Conservation (phyloP, 2,797 vertebrate genomes). For the Cossypha niveicapilla region DNA sequence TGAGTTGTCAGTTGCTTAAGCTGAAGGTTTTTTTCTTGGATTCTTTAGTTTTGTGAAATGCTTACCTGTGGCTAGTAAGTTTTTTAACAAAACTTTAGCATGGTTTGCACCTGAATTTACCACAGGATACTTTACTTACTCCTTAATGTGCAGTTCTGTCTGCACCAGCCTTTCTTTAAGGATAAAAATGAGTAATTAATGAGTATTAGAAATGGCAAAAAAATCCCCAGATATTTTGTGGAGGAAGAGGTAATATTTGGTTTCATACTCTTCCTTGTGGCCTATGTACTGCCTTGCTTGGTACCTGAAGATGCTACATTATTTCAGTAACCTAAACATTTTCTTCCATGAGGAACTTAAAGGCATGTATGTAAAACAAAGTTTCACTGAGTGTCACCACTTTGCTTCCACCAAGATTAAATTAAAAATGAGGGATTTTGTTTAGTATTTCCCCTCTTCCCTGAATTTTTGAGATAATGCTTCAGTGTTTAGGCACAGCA, state of each 20-base stretch:
- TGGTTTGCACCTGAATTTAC: not conserved
- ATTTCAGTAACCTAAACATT: not conserved
- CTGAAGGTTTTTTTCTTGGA: not conserved
- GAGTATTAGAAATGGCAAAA: not conserved
- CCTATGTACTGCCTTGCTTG: accelerated
- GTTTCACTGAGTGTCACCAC: accelerated
- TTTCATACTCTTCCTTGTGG: not conserved
- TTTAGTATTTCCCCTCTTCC: not conserved
- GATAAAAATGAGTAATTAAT: not conserved
- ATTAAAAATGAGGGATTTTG: not conserved
- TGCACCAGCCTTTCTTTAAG: not conserved
- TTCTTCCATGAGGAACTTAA: not conserved
- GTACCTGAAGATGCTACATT: not conserved
- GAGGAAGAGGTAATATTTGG: not conserved
- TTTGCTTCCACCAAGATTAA: not conserved
- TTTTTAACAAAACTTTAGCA: not conserved
- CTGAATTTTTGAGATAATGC: not conserved
- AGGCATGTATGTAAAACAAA: not conserved
- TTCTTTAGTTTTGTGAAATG: not conserved
- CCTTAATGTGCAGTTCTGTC: not conserved
- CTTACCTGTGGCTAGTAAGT: not conserved
- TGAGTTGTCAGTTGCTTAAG: not conserved
- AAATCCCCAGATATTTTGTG: not conserved
- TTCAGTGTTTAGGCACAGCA: not conserved
- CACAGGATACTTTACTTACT: not conserved